phyloP scores from a whole-genome alignment of 2,888 invertebrate genomes.

The Acleris cristana region DNA sequence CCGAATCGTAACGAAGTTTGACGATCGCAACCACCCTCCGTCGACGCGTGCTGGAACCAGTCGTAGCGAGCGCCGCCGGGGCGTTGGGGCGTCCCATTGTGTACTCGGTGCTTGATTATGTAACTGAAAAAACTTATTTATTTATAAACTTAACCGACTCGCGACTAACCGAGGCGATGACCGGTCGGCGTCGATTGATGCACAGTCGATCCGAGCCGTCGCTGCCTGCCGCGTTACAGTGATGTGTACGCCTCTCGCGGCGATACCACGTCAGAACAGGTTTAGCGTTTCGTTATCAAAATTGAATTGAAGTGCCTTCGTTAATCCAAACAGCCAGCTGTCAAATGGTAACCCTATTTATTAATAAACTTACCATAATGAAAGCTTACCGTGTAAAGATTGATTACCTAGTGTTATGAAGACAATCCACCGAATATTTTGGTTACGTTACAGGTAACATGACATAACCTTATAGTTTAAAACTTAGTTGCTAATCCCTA shows the following conservation, averaged over 20 bases:
- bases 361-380: constrained; percentile 3
- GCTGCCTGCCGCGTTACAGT: constrained; percentile 56
- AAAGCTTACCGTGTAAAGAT: neutral
- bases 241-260: constrained; percentile 76
- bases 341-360: constrained; percentile 29
- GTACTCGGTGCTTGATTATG: constrained; percentile 75
- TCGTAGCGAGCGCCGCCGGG: constrained; percentile 79
- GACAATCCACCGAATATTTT: constrained; percentile 42
- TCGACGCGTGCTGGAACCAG: constrained; percentile 79
- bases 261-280: constrained; percentile 71
- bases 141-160: constrained; percentile 69
- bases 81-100: constrained; percentile 76
- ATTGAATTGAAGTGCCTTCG: constrained; percentile 50
- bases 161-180: constrained; percentile 48
- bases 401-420: constrained; percentile 48
- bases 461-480: constrained; percentile 2
- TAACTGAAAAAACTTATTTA: constrained; percentile 81
- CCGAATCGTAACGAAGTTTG: constrained; percentile 80
- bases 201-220: constrained; percentile 21
- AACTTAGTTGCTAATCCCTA: constrained; percentile 3
- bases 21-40: constrained; percentile 78
- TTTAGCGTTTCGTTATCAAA: constrained; percentile 70
- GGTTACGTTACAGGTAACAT: constrained; percentile 8
- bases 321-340: constrained; percentile 41
- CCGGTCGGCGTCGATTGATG: constrained; percentile 37